These are phyloP conservation scores for Drosophila mimetica DNA, from an alignment of 2,888 invertebrate species.

Conservation along the genomic window DNA sequence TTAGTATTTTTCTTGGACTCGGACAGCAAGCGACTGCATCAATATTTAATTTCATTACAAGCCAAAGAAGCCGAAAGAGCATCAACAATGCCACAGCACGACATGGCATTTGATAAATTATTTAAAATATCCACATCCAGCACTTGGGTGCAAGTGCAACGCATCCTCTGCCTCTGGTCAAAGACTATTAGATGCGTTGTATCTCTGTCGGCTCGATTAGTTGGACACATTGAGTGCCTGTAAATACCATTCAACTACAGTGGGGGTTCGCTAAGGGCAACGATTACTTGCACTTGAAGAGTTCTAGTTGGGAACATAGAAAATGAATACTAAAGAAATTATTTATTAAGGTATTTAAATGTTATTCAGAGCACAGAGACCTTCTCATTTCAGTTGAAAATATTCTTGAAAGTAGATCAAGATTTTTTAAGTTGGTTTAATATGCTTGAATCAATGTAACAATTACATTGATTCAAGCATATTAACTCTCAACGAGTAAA, in stretches of 20 bases:
- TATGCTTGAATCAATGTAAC: too few species aligned
- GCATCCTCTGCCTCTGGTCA: constrained; percentile 15
- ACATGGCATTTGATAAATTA: constrained; percentile 64
- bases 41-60: constrained; percentile 79
- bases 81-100: constrained; percentile 61
- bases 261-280: neutral
- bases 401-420: too few species aligned
- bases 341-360: too few species aligned
- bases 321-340: too few species aligned
- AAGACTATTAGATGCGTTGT: constrained; percentile 40
- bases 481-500: too few species aligned
- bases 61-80: constrained; percentile 58
- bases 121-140: constrained; percentile 52
- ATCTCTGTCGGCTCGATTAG: constrained; percentile 48
- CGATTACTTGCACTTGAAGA: neutral
- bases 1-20: constrained; percentile 30
- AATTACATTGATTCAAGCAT: too few species aligned
- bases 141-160: constrained; percentile 25
- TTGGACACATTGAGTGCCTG: constrained; percentile 41
- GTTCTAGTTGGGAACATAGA: neutral
- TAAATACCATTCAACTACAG: constrained; percentile 33
- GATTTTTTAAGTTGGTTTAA: too few species aligned
- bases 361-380: too few species aligned
- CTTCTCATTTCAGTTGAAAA: too few species aligned
- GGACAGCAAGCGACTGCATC: constrained; percentile 48